Conservation (phyloP, 1,140 invertebrate species). For the Atopsyche davidsoni region DNA sequence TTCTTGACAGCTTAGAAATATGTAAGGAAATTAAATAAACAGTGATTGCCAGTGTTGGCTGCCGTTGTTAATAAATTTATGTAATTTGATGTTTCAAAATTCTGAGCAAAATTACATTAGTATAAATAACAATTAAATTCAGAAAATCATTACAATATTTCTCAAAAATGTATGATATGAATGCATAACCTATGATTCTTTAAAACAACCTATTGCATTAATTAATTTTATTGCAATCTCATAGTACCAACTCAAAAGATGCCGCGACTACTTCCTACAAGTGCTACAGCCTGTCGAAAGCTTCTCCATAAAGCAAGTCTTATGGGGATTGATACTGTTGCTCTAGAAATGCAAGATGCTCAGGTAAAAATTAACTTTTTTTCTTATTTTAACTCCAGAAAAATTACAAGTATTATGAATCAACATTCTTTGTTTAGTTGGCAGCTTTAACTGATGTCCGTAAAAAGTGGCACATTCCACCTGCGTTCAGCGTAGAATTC, state of each 20-base stretch:
- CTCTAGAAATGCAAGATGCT: constrained; percentile 72
- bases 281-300: constrained; percentile 79
- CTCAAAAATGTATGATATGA: too few species aligned
- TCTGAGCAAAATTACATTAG: too few species aligned
- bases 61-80: too few species aligned
- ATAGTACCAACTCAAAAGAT: constrained; percentile 90
- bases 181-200: background rate
- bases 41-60: too few species aligned
- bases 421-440: constrained; percentile 41
- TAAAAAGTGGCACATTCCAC: constrained; percentile 90
- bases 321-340: constrained; percentile 78
- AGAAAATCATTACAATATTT: too few species aligned
- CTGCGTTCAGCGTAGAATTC: constrained; percentile 89
- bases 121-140: too few species aligned
- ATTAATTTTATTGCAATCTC: constrained; percentile 28
- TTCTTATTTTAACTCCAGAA: background rate
- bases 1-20: too few species aligned
- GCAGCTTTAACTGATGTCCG: constrained; percentile 75
- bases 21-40: too few species aligned
- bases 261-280: constrained; percentile 82
- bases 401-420: background rate
- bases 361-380: constrained; percentile 43
- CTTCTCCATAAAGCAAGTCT: constrained; percentile 81
- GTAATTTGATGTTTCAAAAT: too few species aligned
- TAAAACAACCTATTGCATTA: constrained; percentile 8